Evolutionary conservation across 2,113 vertebrate genomes (phyloP).

Genomic region (Sturnus vulgaris): DNA sequence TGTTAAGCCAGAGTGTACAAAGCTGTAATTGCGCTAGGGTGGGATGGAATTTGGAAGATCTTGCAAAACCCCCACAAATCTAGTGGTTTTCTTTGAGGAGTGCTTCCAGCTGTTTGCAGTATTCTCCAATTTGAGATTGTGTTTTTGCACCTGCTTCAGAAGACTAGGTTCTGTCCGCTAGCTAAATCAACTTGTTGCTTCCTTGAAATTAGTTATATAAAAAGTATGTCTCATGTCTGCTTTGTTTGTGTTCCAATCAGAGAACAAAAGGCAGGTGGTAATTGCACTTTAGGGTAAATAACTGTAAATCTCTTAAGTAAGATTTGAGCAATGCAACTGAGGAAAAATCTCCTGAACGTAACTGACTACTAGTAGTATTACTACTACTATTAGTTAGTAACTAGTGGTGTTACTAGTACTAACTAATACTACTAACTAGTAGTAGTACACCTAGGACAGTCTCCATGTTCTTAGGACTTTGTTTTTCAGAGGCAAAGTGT

Average conservation of each 20-base stretch:
- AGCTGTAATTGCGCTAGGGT: not conserved
- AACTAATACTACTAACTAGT: not conserved
- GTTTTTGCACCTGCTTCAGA: not conserved
- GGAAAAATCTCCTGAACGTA: not conserved
- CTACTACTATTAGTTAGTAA: not conserved
- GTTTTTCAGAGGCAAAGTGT: not conserved
- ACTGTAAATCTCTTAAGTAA: not conserved
- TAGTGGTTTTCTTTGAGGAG: not conserved
- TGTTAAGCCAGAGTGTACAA: not conserved
- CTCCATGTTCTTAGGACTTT: not conserved
- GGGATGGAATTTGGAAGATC: not conserved
- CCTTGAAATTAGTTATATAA: not conserved
- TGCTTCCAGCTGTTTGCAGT: not conserved
- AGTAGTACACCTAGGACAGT: not conserved
- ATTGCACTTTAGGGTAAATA: not conserved
- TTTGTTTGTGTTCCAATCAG: not conserved
- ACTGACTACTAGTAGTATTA: not conserved
- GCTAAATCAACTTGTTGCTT: not conserved
- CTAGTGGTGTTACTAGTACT: not conserved
- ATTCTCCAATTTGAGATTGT: not conserved
- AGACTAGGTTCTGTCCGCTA: not conserved
- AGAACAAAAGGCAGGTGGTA: not conserved
- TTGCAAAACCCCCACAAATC: not conserved
- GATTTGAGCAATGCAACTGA: not conserved
- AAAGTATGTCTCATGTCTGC: not conserved